Percentiles rank a stretch among this genome's conserved stretches.
Evolutionary conservation across 2,113 vertebrate species (phyloP).

Genomic region (Sinocyclocheilus anophthalmus): DNA sequence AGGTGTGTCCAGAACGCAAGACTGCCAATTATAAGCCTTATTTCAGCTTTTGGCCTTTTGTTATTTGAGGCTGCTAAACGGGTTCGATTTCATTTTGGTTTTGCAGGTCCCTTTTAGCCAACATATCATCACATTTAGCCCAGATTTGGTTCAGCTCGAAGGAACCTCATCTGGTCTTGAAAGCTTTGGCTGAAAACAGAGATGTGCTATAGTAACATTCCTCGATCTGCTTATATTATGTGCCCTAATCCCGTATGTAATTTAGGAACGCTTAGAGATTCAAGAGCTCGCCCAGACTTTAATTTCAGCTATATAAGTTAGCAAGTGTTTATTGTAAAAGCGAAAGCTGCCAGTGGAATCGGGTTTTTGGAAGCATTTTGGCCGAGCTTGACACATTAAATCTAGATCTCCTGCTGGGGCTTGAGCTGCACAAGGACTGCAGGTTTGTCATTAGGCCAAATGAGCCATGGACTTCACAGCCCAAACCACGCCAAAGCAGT

Average conservation of each 20-base stretch:
- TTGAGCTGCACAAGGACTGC: neutral
- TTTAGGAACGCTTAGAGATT: neutral
- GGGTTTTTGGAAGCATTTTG: neutral
- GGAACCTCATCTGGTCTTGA: neutral
- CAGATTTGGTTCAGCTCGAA: neutral
- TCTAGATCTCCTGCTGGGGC: neutral
- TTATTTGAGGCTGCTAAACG: neutral
- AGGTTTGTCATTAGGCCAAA: slow-evolving; percentile 30
- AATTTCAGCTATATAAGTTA: neutral
- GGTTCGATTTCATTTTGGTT: neutral
- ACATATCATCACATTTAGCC: neutral
- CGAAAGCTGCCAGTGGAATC: neutral
- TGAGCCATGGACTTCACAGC: slow-evolving; percentile 34
- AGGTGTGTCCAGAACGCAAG: neutral
- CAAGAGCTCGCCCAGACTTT: neutral
- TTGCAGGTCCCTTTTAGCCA: neutral
- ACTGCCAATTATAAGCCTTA: neutral
- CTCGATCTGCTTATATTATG: neutral
- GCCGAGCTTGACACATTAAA: neutral
- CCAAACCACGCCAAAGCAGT: slow-evolving; percentile 11
- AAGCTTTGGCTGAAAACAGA: neutral
- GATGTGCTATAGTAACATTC: neutral
- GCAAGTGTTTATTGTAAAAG: neutral
- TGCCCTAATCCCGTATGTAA: neutral
- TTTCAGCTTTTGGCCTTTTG: slow-evolving; percentile 18